Base-by-base conservation (phyloP, 2,888 invertebrate species). In the Drosophila prolongata region DNA sequence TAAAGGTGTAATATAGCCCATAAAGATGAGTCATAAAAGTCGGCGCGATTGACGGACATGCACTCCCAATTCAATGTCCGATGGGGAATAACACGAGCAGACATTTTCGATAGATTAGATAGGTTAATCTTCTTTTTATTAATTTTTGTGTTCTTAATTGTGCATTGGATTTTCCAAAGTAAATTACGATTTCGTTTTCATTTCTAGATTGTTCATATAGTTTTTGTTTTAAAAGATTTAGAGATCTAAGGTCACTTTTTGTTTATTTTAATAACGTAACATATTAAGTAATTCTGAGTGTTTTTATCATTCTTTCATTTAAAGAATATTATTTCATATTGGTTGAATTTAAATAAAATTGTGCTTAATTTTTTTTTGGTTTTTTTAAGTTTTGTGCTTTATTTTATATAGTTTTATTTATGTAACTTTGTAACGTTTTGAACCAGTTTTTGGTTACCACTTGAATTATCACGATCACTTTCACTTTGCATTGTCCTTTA, bases 21-120 rank as follows among this genome's bases (percentile, higher is more conserved):
- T 14, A 34, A 19, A 24, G n/a, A 71, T 71, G 62, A 62, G 42
- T 62, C 56, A 71, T 72, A 38, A 49, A 47, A 35, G 55, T 38
- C 53, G 42, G 35, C 38, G 9, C 43, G 40, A 38, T 55, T 56
- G 61, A 35, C 42, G 46, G 66, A 50, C 44, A 40, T 59, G 37
- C 42, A 53, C 38, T 71, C 71, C 52, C 46, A 27, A 10, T 34
- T 38, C 46, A 8, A 19, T 69, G 42, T 69, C 24, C 24, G 14
- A 52, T n/a, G 43, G 52, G 50, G 24, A 53, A 49, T 27, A 66
- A 66, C 65, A 66, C 40, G n/a, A 37, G 52, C 38, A 43, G 59
- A 69, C 53, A 66, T 19, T 40, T 24, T 44, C n/a, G 11, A n/a
- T 10, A 66, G 67, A 67, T 62, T 30, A 67, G 67, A 54, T 43